These are phyloP conservation scores for Cantharis flavilabris DNA, from an alignment of 2,888 invertebrate genomes.

Conservation along the genomic window DNA sequence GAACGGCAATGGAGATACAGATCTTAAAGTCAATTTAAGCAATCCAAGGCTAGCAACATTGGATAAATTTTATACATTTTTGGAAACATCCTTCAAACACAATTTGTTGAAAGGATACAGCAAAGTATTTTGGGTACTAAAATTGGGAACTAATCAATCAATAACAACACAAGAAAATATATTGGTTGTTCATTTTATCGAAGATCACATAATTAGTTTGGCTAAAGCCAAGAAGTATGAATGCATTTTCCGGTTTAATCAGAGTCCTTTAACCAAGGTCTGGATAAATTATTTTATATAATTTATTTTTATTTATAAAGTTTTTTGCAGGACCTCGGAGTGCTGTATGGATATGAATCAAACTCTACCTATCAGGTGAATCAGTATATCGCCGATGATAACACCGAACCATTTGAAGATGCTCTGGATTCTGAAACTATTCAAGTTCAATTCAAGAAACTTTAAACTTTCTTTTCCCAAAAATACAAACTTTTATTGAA, in stretches of 20 bases:
- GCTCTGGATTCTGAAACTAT: conserved; percentile 79
- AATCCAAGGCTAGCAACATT: conserved; percentile 69
- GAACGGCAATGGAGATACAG: conserved; percentile 81
- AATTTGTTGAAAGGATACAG: conserved; percentile 67
- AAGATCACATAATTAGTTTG: conserved; percentile 70
- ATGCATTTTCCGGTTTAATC: conserved; percentile 85
- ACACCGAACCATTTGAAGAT: conserved; percentile 71
- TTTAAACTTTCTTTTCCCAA: neutral
- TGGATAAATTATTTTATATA: conserved; percentile 16
- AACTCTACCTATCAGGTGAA: conserved; percentile 81
- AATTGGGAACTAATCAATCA: conserved; percentile 79
- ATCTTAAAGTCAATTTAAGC: conserved; percentile 71
- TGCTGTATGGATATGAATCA: conserved; percentile 79
- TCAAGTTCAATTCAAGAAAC: conserved; percentile 75
- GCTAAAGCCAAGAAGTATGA: conserved; percentile 68
- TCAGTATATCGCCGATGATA: conserved; percentile 72
- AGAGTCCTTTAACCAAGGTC: conserved; percentile 84
- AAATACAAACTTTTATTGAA: too few relatives aligned
- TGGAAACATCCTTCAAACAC: conserved; percentile 74
- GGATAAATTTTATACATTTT: conserved; percentile 77
- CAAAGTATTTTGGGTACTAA: conserved; percentile 77
- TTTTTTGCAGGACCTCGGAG: conserved; percentile 78
- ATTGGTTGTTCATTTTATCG: conserved; percentile 76
- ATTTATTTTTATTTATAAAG: neutral
- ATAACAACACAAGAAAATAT: conserved; percentile 76